A percentile compares a stretch with the other conserved stretches of the same genome.
Conservation (phyloP, 2,888 invertebrate genomes). For the Brachylomia viminalis region DNA sequence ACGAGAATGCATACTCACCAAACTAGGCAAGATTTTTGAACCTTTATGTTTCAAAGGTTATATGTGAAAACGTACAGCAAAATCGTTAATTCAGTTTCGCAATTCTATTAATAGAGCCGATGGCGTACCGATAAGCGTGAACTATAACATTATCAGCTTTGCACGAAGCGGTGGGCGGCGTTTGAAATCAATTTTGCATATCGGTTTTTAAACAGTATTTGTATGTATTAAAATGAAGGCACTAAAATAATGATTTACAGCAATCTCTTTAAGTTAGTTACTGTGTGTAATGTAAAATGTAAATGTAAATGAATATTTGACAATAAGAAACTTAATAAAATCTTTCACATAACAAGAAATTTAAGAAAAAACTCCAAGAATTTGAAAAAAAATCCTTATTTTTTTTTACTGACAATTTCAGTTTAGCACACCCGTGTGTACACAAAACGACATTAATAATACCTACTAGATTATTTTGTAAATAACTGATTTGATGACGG, state of each 20-base stretch:
- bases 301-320: too few relatives aligned
- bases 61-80: not conserved
- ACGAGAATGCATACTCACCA: not conserved
- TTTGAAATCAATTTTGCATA: conserved; percentile 36
- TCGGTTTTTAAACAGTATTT: conserved; percentile 13
- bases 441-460: not conserved
- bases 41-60: not conserved
- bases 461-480: not conserved
- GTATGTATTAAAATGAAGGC: conserved; percentile 3
- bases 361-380: too few relatives aligned
- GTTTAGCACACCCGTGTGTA: not conserved
- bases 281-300: too few relatives aligned
- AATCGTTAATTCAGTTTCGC: conserved; percentile 12
- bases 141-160: conserved; percentile 42
- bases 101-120: conserved; percentile 28
- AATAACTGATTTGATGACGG: not conserved
- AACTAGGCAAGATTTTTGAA: not conserved
- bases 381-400: too few relatives aligned
- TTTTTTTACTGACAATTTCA: too few relatives aligned
- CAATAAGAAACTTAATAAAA: too few relatives aligned
- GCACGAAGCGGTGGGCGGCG: not conserved
- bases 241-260: conserved; percentile 11
- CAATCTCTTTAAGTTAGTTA: not conserved
- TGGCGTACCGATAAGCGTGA: conserved; percentile 37
- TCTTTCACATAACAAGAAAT: too few relatives aligned